phyloP scores from a whole-genome alignment of 2,888 invertebrate genomes.

The Cataglyphis cursor region DNA sequence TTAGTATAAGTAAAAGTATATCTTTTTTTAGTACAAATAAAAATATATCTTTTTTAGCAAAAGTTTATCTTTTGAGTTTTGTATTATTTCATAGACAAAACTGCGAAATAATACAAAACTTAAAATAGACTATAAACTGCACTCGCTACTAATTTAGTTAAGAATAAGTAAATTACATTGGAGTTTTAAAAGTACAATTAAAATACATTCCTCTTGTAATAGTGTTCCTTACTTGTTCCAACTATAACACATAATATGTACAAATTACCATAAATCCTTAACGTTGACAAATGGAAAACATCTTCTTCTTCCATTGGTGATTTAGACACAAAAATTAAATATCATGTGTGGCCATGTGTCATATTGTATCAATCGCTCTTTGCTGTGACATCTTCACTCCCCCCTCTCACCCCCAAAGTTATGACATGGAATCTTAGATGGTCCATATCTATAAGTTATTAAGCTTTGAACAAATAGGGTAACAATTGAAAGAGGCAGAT shows the following conservation, averaged over 20 bases:
- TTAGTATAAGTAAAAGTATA: no score
- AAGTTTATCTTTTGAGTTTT: no score
- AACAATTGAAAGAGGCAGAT: neutral
- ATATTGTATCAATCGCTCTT: conserved; percentile 66
- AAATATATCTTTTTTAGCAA: no score
- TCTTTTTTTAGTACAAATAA: no score
- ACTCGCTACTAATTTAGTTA: neutral
- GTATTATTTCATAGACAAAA: neutral
- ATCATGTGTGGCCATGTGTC: conserved; percentile 56
- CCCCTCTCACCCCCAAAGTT: conserved; percentile 52
- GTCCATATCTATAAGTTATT: conserved; percentile 53
- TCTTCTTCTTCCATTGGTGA: conserved; percentile 39
- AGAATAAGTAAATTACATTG: neutral
- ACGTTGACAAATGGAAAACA: conserved; percentile 46
- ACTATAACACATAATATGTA: conserved; percentile 42
- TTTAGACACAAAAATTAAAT: conserved; percentile 59
- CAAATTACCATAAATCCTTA: conserved; percentile 53
- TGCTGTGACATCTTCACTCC: neutral
- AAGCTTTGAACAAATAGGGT: conserved; percentile 11
- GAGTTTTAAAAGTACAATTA: neutral
- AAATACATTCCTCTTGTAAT: neutral
- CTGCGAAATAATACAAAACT: neutral
- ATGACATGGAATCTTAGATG: conserved; percentile 62
- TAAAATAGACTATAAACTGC: conserved; percentile 1
- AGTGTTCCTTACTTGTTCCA: conserved; percentile 70